phyloP scores from a whole-genome alignment of 1,140 invertebrate species.

The Drosophila nigrodunni region DNA sequence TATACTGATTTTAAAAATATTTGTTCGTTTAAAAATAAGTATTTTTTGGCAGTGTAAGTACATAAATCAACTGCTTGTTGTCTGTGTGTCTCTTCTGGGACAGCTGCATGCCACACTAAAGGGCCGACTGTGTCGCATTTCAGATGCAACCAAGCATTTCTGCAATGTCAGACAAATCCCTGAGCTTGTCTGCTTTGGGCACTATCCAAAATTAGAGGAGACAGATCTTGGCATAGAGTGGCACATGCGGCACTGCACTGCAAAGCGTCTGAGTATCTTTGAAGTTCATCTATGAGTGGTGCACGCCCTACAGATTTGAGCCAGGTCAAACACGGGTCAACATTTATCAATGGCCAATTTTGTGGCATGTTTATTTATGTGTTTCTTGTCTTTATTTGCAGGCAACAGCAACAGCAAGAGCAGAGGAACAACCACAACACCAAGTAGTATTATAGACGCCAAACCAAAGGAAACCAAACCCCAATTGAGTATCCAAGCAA shows the following conservation, averaged over 20 bases:
- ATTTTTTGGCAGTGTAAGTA: not conserved
- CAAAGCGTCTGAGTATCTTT: slow-evolving; percentile 1
- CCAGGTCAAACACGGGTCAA: slow-evolving; percentile 36
- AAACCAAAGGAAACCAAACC: slow-evolving; percentile 42
- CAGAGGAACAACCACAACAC: slow-evolving; percentile 14
- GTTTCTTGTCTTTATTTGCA: slow-evolving; percentile 47
- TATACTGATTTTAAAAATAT: no score
- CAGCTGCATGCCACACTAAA: not conserved
- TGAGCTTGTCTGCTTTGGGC: slow-evolving; percentile 25
- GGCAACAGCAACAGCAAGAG: slow-evolving; percentile 37
- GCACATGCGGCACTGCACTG: not conserved
- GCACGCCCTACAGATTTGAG: slow-evolving; percentile 37
- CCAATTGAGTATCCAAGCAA: not conserved
- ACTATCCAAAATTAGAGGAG: slow-evolving; percentile 39
- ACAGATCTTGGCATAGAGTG: slow-evolving; percentile 19
- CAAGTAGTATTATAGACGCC: slow-evolving; percentile 51
- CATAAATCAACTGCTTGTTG: not conserved
- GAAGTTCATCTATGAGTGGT: slow-evolving; percentile 27
- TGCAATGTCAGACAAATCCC: slow-evolving; percentile 49
- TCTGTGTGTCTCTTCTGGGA: not conserved
- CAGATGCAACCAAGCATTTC: slow-evolving; percentile 31
- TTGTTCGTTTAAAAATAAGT: no score
- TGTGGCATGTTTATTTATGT: slow-evolving; percentile 46
- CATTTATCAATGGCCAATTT: slow-evolving; percentile 60
- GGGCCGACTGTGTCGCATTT: slow-evolving; percentile 6